Evolutionary conservation across 2,797 vertebrate genomes (phyloP), one percentile per base, ranked within the genome.

Genomic region (Pantherophis alleghaniensis): DNA sequence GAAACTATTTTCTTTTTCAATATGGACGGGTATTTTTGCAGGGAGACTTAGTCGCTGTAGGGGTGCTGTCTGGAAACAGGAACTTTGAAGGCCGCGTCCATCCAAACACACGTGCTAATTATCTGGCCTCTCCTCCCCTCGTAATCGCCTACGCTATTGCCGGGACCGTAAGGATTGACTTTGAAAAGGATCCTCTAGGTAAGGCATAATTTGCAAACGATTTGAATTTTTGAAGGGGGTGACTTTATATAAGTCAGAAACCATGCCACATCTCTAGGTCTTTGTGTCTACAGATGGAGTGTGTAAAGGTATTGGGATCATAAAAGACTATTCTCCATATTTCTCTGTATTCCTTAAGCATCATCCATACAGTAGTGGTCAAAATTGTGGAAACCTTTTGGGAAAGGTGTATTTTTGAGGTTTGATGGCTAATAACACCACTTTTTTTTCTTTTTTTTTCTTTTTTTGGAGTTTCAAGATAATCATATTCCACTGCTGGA

Each of bases 41-140:
- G 99, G 98, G 98, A 91, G 99, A 99, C 94, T 98, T 99, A 0
- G 98, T 99, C 1, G 99, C 98, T 0, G 98, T 98, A 20, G 99
- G 99, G 0, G 96, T 99, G 13, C 97, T 99, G 0, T 99, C 99
- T 88, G 99, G 99, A 51, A 99, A 99, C 94, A 98, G 99, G 94
- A 99, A 99, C 97, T 99, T 99, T 24, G 99, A 99, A 97, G 99
- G 99, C 0, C 98, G 99, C 56, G 99, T 99, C 61, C 99, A 99
- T 96, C 99, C 99, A 94, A 99, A 99, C 96, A 99, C 99, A 13
- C 98, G 99, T 88, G 99, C 99, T 69, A 99, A 99, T 97, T 99
- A 99, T 95, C 97, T 99, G 94, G 98, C 99, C 0, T 99, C 99
- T 2, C 99, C 99, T 0, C 99, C 98, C 0, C 98, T 99, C 51